These are phyloP conservation scores for Heliocidaris tuberculata DNA, from an alignment of 35 echinoderm and acorn worm genomes.

Conservation along the genomic window DNA sequence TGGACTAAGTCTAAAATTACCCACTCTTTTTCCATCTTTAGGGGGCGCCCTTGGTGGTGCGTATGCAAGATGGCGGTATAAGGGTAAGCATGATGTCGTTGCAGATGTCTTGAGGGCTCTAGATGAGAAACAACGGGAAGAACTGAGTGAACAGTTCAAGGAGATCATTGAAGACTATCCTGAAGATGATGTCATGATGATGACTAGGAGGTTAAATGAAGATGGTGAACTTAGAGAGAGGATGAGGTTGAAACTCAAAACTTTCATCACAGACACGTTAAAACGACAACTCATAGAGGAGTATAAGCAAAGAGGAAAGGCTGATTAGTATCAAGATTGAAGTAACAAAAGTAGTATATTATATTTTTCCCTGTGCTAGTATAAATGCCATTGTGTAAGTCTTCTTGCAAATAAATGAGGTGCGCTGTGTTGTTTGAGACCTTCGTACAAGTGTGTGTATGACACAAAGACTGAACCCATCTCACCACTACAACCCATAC, in stretches of 20 bases:
- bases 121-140: slow-evolving; percentile 65
- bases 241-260: slow-evolving; percentile 68
- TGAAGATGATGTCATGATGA: slow-evolving; percentile 54
- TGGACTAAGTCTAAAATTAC: not conserved
- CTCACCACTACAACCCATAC: too few relatives aligned
- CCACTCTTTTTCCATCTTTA: slow-evolving; percentile 29
- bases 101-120: slow-evolving; percentile 72
- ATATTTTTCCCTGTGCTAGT: not conserved
- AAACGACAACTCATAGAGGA: slow-evolving; percentile 68
- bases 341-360: not conserved
- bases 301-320: slow-evolving; percentile 78
- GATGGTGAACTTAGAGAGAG: slow-evolving; percentile 82
- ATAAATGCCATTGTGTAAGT: too few relatives aligned
- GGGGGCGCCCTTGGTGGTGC: slow-evolving; percentile 71
- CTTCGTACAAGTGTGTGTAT: too few relatives aligned
- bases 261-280: slow-evolving; percentile 69
- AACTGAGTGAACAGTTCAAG: slow-evolving; percentile 68
- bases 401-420: too few relatives aligned
- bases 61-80: slow-evolving; percentile 76
- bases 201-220: slow-evolving; percentile 64
- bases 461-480: too few relatives aligned
- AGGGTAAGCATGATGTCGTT: slow-evolving; percentile 68
- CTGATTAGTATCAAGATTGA: slow-evolving; percentile 64
- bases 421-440: too few relatives aligned
- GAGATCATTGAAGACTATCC: slow-evolving; percentile 59